phyloP scores from a whole-genome alignment of 2,797 vertebrate genomes.

The Ctenosaura bakeri region DNA sequence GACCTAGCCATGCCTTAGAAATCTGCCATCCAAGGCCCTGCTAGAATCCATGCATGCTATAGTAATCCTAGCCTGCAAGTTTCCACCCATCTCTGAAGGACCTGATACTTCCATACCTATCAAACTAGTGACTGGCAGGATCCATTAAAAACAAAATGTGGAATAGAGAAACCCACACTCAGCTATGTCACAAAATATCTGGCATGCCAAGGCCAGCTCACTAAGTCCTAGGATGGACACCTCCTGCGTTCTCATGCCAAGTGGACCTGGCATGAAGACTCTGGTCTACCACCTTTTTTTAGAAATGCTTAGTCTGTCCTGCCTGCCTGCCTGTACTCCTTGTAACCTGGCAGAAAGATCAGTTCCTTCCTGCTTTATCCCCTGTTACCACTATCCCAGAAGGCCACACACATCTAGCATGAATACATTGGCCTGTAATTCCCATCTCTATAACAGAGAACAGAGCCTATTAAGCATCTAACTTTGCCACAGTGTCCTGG shows the following conservation, averaged over 20 bases:
- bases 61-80: conserved; percentile 2
- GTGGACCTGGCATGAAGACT: background rate
- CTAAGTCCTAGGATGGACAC: background rate
- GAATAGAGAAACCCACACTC: background rate
- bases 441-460: background rate
- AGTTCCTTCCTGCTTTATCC: conserved; percentile 23
- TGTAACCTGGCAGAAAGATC: background rate
- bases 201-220: background rate
- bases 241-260: background rate
- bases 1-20: background rate
- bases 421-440: background rate
- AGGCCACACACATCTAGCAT: background rate
- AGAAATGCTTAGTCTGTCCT: background rate
- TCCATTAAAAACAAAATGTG: background rate
- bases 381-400: background rate
- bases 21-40: background rate
- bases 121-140: background rate
- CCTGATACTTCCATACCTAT: background rate
- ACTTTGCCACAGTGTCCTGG: background rate
- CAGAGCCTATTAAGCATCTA: background rate
- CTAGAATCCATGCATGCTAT: background rate
- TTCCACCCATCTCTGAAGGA: conserved; percentile 5
- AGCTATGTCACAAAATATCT: background rate
- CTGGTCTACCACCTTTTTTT: background rate
- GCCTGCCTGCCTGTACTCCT: background rate